Evolutionary conservation across 2,113 vertebrate species (phyloP).

Genomic region (Trichechus manatus): DNA sequence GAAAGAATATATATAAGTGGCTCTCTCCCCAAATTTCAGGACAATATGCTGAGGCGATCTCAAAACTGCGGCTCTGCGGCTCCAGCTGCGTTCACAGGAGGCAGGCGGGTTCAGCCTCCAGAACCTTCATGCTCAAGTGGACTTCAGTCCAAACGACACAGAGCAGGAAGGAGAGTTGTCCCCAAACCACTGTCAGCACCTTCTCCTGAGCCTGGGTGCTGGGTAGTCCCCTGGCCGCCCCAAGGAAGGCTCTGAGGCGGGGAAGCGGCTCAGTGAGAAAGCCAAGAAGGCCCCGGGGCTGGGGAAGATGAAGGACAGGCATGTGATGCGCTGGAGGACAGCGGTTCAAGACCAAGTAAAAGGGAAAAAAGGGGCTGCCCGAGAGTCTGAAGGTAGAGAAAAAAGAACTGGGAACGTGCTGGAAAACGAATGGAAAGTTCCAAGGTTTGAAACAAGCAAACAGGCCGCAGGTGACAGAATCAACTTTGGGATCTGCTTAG

Average conservation of each 20-base stretch:
- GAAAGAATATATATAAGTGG: background rate
- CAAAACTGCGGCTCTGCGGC: background rate
- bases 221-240: background rate
- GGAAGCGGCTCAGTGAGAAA: background rate
- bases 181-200: background rate
- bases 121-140: background rate
- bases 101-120: background rate
- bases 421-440: background rate
- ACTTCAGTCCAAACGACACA: background rate
- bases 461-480: background rate
- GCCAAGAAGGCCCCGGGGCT: background rate
- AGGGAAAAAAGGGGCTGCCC: background rate
- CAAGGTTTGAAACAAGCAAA: background rate
- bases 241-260: background rate
- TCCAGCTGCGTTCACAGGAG: accelerated
- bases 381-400: background rate
- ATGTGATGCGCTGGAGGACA: background rate
- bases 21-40: background rate
- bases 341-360: background rate
- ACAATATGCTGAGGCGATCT: background rate
- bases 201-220: background rate
- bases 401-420: background rate
- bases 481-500: accelerated
- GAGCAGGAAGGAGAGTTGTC: background rate
- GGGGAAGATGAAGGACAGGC: background rate